Conservation (phyloP, 1,140 invertebrate genomes). For the Himalopsyche phryganea region DNA sequence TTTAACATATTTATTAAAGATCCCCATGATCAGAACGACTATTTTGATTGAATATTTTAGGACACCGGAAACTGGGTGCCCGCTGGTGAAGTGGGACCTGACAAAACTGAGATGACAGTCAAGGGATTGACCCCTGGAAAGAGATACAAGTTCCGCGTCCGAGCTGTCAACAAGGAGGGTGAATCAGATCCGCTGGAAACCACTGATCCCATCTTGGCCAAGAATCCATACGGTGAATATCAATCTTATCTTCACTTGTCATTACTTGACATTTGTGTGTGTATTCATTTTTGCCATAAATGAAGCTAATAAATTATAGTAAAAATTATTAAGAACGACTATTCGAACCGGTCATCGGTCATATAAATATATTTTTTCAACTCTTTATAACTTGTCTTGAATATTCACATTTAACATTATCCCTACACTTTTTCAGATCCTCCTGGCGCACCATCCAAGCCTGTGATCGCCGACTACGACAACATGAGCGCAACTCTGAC, state of each 20-base stretch:
- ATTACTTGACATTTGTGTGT: no score
- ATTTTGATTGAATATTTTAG: constrained; percentile 25
- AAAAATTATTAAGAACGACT: not conserved
- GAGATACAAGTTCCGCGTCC: constrained; percentile 97
- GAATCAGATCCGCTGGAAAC: constrained; percentile 94
- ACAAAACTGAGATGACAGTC: constrained; percentile 79
- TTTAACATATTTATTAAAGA: no score
- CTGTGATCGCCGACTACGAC: constrained; percentile 90
- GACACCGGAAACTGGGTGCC: constrained; percentile 90
- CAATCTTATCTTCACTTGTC: not conserved
- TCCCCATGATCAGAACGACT: no score
- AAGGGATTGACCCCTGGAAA: constrained; percentile 94
- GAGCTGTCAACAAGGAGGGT: constrained; percentile 97
- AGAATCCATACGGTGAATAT: constrained; percentile 88
- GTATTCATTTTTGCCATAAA: no score
- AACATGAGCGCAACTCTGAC: constrained; percentile 84
- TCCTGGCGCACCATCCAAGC: constrained; percentile 83
- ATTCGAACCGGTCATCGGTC: no score
- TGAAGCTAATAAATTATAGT: no score
- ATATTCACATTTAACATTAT: no score
- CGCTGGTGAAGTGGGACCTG: constrained; percentile 83
- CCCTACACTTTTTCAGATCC: constrained; percentile 63
- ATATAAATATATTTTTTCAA: no score
- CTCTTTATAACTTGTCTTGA: no score
- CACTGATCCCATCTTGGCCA: constrained; percentile 81